Percentiles rank a stretch among this genome's conserved stretches.
Evolutionary conservation across 2,113 vertebrate species (phyloP).

Genomic region (Neofelis nebulosa): DNA sequence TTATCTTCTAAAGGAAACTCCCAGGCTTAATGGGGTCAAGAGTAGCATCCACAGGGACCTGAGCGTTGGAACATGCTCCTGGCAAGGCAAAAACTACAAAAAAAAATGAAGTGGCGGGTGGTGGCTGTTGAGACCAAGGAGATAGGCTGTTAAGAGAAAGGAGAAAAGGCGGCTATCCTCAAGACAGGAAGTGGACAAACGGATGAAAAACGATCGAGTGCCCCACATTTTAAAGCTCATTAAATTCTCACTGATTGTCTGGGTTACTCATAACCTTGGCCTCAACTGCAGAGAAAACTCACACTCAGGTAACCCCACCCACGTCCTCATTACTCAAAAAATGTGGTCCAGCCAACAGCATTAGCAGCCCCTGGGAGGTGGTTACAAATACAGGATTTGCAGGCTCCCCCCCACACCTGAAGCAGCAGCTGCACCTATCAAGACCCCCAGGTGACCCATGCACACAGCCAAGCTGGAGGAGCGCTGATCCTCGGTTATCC

Average conservation of each 20-base stretch:
- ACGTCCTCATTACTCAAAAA: not conserved
- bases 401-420: not conserved
- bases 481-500: not conserved
- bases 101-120: not conserved
- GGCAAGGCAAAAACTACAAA: not conserved
- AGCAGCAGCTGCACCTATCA: not conserved
- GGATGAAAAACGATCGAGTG: not conserved
- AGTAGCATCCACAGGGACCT: not conserved
- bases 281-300: not conserved
- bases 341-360: not conserved
- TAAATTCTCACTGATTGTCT: not conserved
- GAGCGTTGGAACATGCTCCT: not conserved
- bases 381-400: not conserved
- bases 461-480: not conserved
- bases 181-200: not conserved
- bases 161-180: not conserved
- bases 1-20: not conserved
- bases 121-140: not conserved
- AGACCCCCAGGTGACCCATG: not conserved
- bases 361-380: not conserved
- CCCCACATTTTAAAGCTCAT: not conserved
- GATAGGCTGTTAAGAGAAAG: not conserved
- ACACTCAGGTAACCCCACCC: not conserved
- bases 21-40: not conserved
- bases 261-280: not conserved